Evolutionary conservation across 1,140 invertebrate genomes (phyloP).

Genomic region (Octopus bimaculoides): DNA sequence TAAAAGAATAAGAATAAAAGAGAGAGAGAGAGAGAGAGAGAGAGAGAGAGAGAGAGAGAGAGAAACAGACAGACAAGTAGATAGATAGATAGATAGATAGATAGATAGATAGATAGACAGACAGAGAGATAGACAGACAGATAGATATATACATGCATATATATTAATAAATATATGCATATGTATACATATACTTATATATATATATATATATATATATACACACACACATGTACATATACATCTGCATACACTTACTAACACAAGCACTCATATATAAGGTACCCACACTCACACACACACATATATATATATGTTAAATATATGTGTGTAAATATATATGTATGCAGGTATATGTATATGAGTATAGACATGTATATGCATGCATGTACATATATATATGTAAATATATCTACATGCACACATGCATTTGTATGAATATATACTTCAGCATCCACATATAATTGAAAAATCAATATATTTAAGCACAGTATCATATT

Average conservation of each 20-base stretch:
- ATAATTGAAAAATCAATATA: neutral
- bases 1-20: neutral
- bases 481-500: neutral
- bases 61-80: no score
- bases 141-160: neutral
- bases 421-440: neutral
- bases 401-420: neutral
- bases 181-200: neutral
- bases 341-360: neutral
- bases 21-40: neutral
- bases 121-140: neutral
- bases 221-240: neutral
- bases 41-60: conserved; percentile 2
- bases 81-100: no score
- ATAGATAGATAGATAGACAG: neutral
- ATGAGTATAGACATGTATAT: neutral
- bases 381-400: neutral
- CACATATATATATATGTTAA: neutral
- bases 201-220: neutral
- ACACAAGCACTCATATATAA: neutral
- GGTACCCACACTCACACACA: neutral
- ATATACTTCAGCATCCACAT: neutral
- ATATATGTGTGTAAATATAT: neutral
- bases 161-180: neutral
- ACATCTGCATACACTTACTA: neutral